Base-by-base conservation (phyloP, 2,888 invertebrate species). In the Torymus auratus region DNA sequence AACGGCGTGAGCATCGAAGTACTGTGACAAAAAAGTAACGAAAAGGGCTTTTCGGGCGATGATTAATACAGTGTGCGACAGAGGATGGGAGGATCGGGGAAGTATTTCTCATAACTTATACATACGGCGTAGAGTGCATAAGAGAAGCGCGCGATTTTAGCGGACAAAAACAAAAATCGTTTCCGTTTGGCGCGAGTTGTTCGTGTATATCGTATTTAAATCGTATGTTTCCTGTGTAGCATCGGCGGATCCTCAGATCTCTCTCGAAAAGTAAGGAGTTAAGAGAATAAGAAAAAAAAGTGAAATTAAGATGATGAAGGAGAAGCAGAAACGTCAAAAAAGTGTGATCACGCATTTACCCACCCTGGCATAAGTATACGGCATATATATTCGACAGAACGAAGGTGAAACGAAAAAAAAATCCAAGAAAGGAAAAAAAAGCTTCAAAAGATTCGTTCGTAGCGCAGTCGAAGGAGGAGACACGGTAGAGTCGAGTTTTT, bases 311-410 rank as follows among this genome's bases (percentile, higher is more conserved):
- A 41, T 41, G 41, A 41, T 41, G 41, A 41, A 41, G 41, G 28
- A 69, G 55, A 53, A 69, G 77, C 68, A 74, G 41, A 75, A 83
- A 85, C 85, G 87, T 88, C 88, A 87, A 86, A 88, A 67, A 84
- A 86, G 86, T 87, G 87, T 87, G 89, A 89, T 89, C 86, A 86
- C 86, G 86, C 86, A 86, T 85, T 84, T 85, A 87, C 83, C 87
- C 70, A 86, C 85, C 86, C 86, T 85, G 87, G 88, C 87, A 88
- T 85, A 90, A 86, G 90, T 90, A 90, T 90, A 90, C 89, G 90
- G 87, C 87, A 86, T 83, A 83, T 83, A 83, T 85, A 83, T 88
- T 74, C 64, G 69, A 78, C 23, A 53, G 62, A 69, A 67, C n/a
- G 53, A 60, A 28, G 58, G 10, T 12, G 52, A 61, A n/a, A 53